Percentiles rank a stretch among this genome's conserved stretches.
Evolutionary conservation across 2,113 vertebrate species (phyloP).

Genomic region (Noctilio leporinus): DNA sequence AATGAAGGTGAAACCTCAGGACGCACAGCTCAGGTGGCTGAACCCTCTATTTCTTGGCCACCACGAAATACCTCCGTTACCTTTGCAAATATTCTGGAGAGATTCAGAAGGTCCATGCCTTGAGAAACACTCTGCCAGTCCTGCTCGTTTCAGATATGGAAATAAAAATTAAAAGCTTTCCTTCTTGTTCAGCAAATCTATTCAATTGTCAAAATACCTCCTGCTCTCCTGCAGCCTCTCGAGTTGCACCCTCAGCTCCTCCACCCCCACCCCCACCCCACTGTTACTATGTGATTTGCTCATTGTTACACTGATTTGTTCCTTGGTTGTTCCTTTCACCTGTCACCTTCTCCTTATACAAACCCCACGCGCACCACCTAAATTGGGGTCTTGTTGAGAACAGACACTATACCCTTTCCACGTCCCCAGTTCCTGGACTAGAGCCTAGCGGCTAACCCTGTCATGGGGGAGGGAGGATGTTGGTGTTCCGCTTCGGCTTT

Average conservation of each 20-base stretch:
- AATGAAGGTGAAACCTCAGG: neutral
- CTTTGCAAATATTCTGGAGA: neutral
- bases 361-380: neutral
- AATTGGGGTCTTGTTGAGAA: neutral
- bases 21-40: neutral
- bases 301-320: neutral
- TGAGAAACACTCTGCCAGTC: neutral
- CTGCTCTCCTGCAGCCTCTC: neutral
- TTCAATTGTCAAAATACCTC: neutral
- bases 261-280: no score
- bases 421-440: neutral
- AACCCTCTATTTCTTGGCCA: neutral
- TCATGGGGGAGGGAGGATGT: fast-evolving
- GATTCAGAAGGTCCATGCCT: neutral
- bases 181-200: neutral
- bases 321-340: neutral
- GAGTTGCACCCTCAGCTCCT: neutral
- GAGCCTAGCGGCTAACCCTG: neutral
- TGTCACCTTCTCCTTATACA: neutral
- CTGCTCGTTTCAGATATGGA: neutral
- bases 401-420: neutral
- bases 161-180: neutral
- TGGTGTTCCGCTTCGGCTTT: neutral
- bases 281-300: neutral
- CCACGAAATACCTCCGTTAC: neutral